Percentiles rank a stretch among this genome's conserved stretches.
Conservation (phyloP, 2,888 invertebrate genomes). For the Clostera curtula region DNA sequence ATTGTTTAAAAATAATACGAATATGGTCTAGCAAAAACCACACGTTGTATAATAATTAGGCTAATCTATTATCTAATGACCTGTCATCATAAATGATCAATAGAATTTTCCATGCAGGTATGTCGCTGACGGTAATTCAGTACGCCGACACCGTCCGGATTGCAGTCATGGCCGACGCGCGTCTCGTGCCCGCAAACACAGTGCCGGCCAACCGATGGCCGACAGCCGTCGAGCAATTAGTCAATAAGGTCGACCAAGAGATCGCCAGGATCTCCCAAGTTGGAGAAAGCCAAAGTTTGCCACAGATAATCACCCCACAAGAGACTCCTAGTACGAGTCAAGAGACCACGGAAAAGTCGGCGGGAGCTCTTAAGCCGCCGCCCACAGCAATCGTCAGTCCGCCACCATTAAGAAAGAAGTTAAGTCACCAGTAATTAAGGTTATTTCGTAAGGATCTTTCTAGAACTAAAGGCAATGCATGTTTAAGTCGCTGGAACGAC, state of each 20-base stretch:
- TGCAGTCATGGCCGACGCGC: conserved; percentile 82
- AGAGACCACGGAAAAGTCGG: conserved; percentile 13
- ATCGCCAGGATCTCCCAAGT: conserved; percentile 50
- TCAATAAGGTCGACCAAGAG: conserved; percentile 53
- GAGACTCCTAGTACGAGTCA: conserved; percentile 12
- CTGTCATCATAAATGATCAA: too few relatives aligned
- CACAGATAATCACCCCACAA: conserved; percentile 32
- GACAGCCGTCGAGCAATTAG: conserved; percentile 48
- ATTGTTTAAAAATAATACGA: too few relatives aligned
- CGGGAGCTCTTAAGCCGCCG: conserved; percentile 40
- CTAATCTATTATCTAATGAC: too few relatives aligned
- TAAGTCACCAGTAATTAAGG: conserved; percentile 25
- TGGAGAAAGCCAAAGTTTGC: conserved; percentile 12
- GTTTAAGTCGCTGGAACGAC: too few relatives aligned
- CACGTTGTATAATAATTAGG: too few relatives aligned
- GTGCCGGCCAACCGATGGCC: conserved; percentile 68
- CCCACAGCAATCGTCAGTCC: conserved; percentile 38
- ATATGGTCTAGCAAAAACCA: too few relatives aligned
- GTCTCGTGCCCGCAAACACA: conserved; percentile 78
- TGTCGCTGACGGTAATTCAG: conserved; percentile 82
- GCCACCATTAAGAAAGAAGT: conserved; percentile 40
- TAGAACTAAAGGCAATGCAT: too few relatives aligned
- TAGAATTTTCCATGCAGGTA: conserved; percentile 73
- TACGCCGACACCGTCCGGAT: conserved; percentile 78
- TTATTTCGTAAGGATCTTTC: background rate